A percentile compares a stretch with the other conserved stretches of the same genome.
Evolutionary conservation across 2,797 vertebrate species (phyloP).

Genomic region (Erpetoichthys calabaricus): DNA sequence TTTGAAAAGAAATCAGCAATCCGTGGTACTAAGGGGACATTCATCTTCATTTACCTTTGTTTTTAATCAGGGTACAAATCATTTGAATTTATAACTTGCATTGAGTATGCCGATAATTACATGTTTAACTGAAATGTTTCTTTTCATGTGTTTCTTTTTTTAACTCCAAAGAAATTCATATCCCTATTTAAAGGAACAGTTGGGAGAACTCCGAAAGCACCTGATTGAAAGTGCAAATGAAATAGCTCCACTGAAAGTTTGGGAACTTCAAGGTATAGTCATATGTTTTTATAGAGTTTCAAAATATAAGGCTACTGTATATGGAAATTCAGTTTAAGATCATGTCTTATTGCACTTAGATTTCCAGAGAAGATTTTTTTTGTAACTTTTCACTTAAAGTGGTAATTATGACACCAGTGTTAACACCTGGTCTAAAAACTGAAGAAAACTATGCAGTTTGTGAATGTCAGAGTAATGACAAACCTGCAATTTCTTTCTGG

Average conservation of each 20-base stretch:
- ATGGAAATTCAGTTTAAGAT: no score
- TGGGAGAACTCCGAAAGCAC: conserved; percentile 71
- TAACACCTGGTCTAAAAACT: no score
- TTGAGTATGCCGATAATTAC: no score
- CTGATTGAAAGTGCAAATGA: conserved; percentile 73
- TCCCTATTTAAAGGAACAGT: conserved; percentile 64
- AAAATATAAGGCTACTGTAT: no score
- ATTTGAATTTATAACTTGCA: no score
- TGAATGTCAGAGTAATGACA: conserved; percentile 5
- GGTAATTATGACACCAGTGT: no score
- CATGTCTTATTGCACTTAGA: neutral
- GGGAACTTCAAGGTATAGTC: conserved; percentile 84
- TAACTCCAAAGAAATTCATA: conserved; percentile 55
- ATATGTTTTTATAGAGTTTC: neutral
- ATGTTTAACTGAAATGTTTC: neutral
- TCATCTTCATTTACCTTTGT: no score
- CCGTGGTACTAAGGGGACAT: no score
- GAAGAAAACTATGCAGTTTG: neutral
- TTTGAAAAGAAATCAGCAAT: no score
- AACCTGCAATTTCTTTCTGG: conserved; percentile 11
- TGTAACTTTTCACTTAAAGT: no score
- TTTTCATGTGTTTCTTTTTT: conserved; percentile 15
- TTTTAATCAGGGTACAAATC: no score
- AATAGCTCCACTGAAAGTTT: conserved; percentile 83
- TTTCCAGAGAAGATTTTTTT: no score